Evolutionary conservation across 2,797 vertebrate genomes (phyloP), one percentile per base, ranked within the genome.

Genomic region (Delichon dasypus): DNA sequence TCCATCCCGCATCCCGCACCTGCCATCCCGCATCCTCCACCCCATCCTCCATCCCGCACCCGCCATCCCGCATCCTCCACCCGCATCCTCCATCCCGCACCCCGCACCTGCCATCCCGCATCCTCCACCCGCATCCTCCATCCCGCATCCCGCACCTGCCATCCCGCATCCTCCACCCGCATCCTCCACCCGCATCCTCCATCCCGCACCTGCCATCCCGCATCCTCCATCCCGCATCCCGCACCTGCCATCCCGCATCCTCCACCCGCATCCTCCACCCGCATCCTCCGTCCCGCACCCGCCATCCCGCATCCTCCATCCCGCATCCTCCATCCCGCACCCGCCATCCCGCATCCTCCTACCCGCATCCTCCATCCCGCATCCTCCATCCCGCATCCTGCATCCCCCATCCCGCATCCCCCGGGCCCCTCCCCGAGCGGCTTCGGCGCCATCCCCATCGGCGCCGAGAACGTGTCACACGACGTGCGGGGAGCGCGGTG

Each of bases 191-290:
- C 25, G 7, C 21, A 17, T 11, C 29, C 30, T n/a, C n/a, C n/a
- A n/a, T n/a, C n/a, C n/a, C 3, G 16, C 62, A 21, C 29, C n/a
- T 27, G 5, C 2, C 2, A n/a, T 42, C 16, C 36, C 9, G 3
- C 25, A 3, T 58, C 34, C 34, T 7, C 13, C 55, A 21, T 53
- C 17, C 54, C 3, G 32, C 11, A 10, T 36, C 21, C 53, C 22
- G 32, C 27, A 3, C 30, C n/a, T n/a, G n/a, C n/a, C n/a, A n/a
- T n/a, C 38, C 38, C 9, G 27, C 38, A 11, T 26, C 16, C 29
- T 17, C 9, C 50, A 53, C 51, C 48, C 13, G 22, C 47, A 48
- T 11, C 45, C 44, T 45, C 13, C 58, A 38, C 38, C 38, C 38
- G 38, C 38, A 38, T 38, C 38, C 38, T n/a, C n/a, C n/a, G n/a